Evolutionary conservation across 2,113 vertebrate genomes (phyloP), one percentile per base, ranked within the genome.

Genomic region (Silurus glanis): DNA sequence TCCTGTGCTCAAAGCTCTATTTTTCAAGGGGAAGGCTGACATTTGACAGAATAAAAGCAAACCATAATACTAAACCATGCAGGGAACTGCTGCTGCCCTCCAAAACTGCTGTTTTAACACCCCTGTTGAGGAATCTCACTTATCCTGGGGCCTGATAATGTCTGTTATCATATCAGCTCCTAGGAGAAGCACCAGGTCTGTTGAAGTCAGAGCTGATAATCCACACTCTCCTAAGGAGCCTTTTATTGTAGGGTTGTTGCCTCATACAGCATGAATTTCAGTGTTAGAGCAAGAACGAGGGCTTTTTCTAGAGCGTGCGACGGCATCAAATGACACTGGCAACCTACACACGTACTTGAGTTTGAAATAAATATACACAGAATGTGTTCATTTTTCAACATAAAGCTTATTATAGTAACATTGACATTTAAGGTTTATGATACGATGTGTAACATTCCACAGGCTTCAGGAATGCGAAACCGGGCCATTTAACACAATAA

Each of bases 111-210:
- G 61, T 85, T 53, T 37, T 85, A 45, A 85, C 62, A 59, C 61
- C 28, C 75, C 59, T 67, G 74, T 80, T 53, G n/a, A 84, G 67
- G 59, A 79, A 79, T 37, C 74, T 53, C 59, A 66, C 74, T 74
- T 59, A 61, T 74, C 69, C 55, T 12, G 10, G 16, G 13, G 64
- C 21, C 67, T 75, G 83, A 84, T 84, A 84, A 84, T 74, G 83
- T 16, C 67, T 47, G 74, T 76, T 66, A 67, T 45, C 71, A 76
- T 78, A 72, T 82, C 78, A 66, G 84, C 74, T 67, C 84, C 74
- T 76, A 28, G 61, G 61, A 79, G 9, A 85, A 12, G 37, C 17
- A 55, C n/a, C 45, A 13, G 45, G 28, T 4, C 59, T 23, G 10
- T 6, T 23, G 37, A 28, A 69, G 17, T 59, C 79, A 58, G 45